Percentiles rank a stretch among this genome's conserved stretches.
These are phyloP conservation scores for Drosophila atroscutellata DNA, from an alignment of 2,888 invertebrate species.

Conservation along the genomic window DNA sequence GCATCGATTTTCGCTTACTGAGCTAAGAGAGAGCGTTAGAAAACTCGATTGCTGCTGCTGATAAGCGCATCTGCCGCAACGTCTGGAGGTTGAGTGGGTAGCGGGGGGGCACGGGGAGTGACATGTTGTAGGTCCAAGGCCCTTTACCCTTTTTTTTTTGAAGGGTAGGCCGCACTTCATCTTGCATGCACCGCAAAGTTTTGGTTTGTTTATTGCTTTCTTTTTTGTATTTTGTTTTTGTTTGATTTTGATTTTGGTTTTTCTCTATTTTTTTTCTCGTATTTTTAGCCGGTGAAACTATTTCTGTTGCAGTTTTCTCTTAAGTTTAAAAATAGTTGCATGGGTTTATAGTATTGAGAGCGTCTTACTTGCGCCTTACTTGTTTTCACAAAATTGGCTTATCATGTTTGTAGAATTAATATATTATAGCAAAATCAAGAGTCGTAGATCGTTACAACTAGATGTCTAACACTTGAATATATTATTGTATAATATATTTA, in stretches of 20 bases:
- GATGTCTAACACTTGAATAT: background rate
- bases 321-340: slow-evolving; percentile 31
- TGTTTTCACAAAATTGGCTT: background rate
- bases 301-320: slow-evolving; percentile 29
- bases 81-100: background rate
- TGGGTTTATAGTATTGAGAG: background rate
- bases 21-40: slow-evolving; percentile 41
- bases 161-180: slow-evolving; percentile 29
- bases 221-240: slow-evolving; percentile 9
- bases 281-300: slow-evolving; percentile 40
- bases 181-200: slow-evolving; percentile 15
- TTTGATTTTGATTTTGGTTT: slow-evolving; percentile 24
- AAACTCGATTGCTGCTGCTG: slow-evolving; percentile 53
- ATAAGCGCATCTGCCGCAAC: slow-evolving; percentile 49
- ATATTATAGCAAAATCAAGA: background rate
- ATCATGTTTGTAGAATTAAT: background rate
- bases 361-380: background rate
- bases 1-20: slow-evolving; percentile 68
- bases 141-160: slow-evolving; percentile 12
- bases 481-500: background rate
- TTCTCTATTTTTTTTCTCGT: slow-evolving; percentile 7
- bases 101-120: background rate
- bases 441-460: background rate
- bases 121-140: slow-evolving; percentile 44
- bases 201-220: slow-evolving; percentile 36